A percentile compares a stretch with the other conserved stretches of the same genome.
Evolutionary conservation across 2,888 invertebrate species (phyloP).

Genomic region (Mimumesa dahlbomi): DNA sequence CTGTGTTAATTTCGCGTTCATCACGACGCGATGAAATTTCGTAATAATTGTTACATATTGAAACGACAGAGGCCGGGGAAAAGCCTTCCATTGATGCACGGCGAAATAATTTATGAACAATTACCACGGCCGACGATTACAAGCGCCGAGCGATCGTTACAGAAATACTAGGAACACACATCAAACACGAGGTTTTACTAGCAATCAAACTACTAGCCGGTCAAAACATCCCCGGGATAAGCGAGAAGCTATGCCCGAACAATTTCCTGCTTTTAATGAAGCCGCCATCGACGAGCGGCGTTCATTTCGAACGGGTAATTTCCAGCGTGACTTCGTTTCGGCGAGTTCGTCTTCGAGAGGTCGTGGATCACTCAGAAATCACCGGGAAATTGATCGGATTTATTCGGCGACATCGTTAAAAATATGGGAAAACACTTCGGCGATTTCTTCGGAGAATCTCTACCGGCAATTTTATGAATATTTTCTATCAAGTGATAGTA

Average conservation of each 20-base stretch:
- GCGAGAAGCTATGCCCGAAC: slow-evolving; percentile 69
- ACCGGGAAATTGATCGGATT: too few species aligned
- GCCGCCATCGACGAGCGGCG: slow-evolving; percentile 68
- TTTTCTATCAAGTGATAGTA: too few species aligned
- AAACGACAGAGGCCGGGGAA: neutral
- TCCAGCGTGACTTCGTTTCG: slow-evolving; percentile 58
- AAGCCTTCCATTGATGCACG: neutral
- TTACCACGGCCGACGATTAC: slow-evolving; percentile 21
- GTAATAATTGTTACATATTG: slow-evolving; percentile 7
- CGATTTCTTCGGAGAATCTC: too few species aligned
- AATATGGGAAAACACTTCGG: too few species aligned
- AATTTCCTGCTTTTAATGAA: slow-evolving; percentile 79
- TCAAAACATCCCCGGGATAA: slow-evolving; percentile 49
- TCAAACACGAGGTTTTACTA: slow-evolving; percentile 23
- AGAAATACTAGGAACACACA: slow-evolving; percentile 18
- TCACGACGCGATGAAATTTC: slow-evolving; percentile 3
- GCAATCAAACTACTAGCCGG: slow-evolving; percentile 23
- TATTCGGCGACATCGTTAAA: too few species aligned
- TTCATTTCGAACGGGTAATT: slow-evolving; percentile 79
- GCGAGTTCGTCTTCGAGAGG: slow-evolving; percentile 16
- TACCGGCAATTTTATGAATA: too few species aligned
- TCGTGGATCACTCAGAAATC: slow-evolving; percentile 12
- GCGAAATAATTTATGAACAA: slow-evolving; percentile 33
- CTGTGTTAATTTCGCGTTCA: neutral
- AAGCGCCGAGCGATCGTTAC: neutral